A percentile compares a stretch with the other conserved stretches of the same genome.
Conservation (phyloP, 2,797 vertebrate species). For the Pseudochaenichthys georgianus region DNA sequence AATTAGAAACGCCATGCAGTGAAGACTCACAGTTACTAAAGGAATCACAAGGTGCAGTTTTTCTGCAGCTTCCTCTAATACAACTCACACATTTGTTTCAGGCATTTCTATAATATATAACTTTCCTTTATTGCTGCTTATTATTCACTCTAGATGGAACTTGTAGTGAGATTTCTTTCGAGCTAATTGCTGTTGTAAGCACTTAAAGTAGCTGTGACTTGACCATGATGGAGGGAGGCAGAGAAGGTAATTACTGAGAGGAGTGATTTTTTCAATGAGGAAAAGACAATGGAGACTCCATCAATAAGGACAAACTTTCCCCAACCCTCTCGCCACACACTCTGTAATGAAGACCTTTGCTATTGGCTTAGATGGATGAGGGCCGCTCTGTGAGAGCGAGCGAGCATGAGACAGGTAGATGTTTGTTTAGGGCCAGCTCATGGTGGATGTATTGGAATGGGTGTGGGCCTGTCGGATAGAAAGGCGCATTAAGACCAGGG, state of each 20-base stretch:
- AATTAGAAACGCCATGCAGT: conserved; percentile 5
- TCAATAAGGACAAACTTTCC: conserved; percentile 83
- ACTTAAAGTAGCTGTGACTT: conserved; percentile 73
- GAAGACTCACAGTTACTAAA: conserved; percentile 23
- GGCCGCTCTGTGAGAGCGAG: conserved; percentile 66
- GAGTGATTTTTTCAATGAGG: conserved; percentile 57
- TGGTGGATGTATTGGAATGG: conserved; percentile 80
- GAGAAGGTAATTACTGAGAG: conserved; percentile 79
- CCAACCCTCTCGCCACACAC: conserved; percentile 71
- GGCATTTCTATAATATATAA: conserved; percentile 44
- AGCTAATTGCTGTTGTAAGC: conserved; percentile 74
- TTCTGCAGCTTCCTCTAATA: conserved; percentile 21
- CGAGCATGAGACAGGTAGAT: conserved; percentile 75
- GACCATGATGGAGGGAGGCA: conserved; percentile 62
- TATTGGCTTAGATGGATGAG: conserved; percentile 83
- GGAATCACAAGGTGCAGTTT: conserved; percentile 21
- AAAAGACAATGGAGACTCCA: conserved; percentile 82
- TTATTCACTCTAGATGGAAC: conserved; percentile 36
- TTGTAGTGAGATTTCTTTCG: conserved; percentile 33
- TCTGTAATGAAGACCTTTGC: conserved; percentile 85
- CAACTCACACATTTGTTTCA: conserved; percentile 25
- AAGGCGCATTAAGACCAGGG: conserved; percentile 77
- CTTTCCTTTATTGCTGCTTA: conserved; percentile 49
- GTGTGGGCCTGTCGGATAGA: conserved; percentile 69
- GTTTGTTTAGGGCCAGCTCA: conserved; percentile 79